These are phyloP conservation scores for Chelon labrosus DNA, from an alignment of 2,797 vertebrate genomes.

Conservation along the genomic window DNA sequence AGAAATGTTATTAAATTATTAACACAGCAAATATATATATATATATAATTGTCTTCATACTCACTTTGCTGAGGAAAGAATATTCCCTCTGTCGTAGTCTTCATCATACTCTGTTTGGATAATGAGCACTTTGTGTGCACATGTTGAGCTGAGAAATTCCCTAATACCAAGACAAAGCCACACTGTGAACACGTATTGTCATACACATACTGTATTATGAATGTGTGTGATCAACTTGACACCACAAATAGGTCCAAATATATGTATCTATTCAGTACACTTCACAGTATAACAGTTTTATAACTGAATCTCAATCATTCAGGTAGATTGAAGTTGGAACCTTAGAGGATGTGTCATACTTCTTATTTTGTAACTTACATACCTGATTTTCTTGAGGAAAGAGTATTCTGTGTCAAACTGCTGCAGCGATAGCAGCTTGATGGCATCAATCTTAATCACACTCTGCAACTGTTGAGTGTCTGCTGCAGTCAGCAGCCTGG, in stretches of 20 bases:
- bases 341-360: background rate
- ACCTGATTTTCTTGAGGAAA: constrained; percentile 90
- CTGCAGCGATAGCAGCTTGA: constrained; percentile 86
- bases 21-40: too few species aligned
- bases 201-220: background rate
- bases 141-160: constrained; percentile 44
- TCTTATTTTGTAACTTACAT: constrained; percentile 25
- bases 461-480: constrained; percentile 80
- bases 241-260: rapidly evolving
- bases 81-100: constrained; percentile 30
- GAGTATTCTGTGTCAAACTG: constrained; percentile 93
- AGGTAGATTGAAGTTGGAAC: background rate
- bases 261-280: background rate
- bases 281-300: background rate
- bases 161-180: constrained; percentile 22
- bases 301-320: background rate
- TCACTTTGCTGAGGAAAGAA: constrained; percentile 63
- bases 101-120: constrained; percentile 82
- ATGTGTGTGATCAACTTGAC: background rate
- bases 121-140: constrained; percentile 50
- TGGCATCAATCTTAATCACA: constrained; percentile 32
- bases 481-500: constrained; percentile 87
- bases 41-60: constrained; percentile 8
- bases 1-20: background rate
- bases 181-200: background rate